phyloP scores from a whole-genome alignment of 2,888 invertebrate species.

The Campoplex capitator region DNA sequence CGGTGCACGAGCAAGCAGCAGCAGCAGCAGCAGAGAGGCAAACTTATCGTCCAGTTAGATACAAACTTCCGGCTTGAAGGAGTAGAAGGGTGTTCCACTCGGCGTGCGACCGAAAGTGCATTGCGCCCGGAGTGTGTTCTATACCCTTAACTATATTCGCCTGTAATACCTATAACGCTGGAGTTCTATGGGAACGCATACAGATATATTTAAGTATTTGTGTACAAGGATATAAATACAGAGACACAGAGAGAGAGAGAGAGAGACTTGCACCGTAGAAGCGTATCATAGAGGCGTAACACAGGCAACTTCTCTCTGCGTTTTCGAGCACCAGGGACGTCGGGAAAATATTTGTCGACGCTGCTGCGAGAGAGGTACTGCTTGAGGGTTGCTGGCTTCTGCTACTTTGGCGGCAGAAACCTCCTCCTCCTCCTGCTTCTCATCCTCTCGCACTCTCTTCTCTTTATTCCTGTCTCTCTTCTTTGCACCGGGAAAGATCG shows the following conservation, averaged over 20 bases:
- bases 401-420: conserved; percentile 53
- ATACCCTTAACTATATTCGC: conserved; percentile 20
- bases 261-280: neutral
- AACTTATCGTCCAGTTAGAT: conserved; percentile 70
- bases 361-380: conserved; percentile 57
- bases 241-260: neutral
- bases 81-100: conserved; percentile 58
- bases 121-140: conserved; percentile 48
- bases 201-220: neutral
- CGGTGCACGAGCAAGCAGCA: conserved; percentile 38
- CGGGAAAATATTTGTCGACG: conserved; percentile 69
- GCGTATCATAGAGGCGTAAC: conserved; percentile 8
- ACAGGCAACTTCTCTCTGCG: conserved; percentile 25
- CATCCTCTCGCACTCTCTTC: conserved; percentile 12
- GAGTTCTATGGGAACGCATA: neutral
- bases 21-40: conserved; percentile 20
- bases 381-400: conserved; percentile 49
- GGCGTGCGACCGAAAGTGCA: conserved; percentile 66
- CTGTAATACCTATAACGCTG: neutral
- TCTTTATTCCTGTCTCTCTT: neutral
- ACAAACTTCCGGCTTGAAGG: conserved; percentile 66
- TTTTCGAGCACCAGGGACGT: conserved; percentile 54
- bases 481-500: conserved; percentile 52
- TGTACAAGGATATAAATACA: conserved; percentile 18
- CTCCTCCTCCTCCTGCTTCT: conserved; percentile 12